These are phyloP conservation scores for Catagonus wagneri DNA, from an alignment of 2,113 vertebrate genomes.

Conservation along the genomic window DNA sequence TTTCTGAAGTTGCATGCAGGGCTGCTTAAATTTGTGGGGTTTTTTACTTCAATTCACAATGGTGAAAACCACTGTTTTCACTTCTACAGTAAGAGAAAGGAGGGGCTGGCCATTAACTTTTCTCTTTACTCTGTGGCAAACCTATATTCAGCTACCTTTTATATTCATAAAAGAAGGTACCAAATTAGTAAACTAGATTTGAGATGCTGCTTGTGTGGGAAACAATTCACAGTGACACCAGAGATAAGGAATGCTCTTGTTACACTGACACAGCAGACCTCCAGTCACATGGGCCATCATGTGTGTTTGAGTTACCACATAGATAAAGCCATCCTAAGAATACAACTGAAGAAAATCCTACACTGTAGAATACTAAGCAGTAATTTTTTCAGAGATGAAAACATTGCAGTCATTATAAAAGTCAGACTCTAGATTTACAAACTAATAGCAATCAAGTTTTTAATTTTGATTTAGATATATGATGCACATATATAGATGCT, in stretches of 20 bases:
- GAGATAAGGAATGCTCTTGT: not conserved
- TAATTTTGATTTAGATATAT: conserved; percentile 1
- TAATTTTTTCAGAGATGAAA: not conserved
- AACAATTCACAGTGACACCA: not conserved
- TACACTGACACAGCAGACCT: no score
- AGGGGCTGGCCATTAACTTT: not conserved
- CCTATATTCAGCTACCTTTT: not conserved
- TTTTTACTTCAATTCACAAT: not conserved
- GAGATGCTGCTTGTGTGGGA: not conserved
- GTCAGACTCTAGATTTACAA: not conserved
- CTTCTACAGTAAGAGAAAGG: conserved; percentile 31
- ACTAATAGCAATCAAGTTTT: not conserved
- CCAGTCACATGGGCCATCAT: not conserved
- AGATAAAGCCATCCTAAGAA: not conserved
- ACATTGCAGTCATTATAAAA: not conserved
- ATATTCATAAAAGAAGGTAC: not conserved
- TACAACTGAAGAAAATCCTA: not conserved
- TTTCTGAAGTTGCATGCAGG: not conserved
- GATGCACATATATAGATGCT: not conserved
- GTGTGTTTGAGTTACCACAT: not conserved
- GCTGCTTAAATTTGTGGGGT: not conserved
- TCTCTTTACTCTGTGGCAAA: not conserved
- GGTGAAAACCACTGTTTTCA: not conserved
- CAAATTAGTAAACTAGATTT: not conserved
- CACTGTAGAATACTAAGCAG: not conserved